Percentiles rank a stretch among this genome's conserved stretches.
Evolutionary conservation across 2,113 vertebrate genomes (phyloP).

Genomic region (Plecturocebus donacophilus): DNA sequence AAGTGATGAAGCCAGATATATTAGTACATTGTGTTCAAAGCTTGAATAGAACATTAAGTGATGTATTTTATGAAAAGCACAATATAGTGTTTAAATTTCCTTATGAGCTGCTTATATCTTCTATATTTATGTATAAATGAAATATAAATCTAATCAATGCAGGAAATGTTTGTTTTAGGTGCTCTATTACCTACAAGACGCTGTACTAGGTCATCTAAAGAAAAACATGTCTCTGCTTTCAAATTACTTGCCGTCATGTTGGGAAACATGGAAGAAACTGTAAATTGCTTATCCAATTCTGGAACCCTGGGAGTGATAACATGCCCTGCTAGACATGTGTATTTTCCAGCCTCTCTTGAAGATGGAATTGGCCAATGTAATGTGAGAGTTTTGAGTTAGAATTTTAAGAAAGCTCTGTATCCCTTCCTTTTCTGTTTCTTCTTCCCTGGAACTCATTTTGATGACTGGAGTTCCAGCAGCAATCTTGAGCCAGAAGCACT

Average conservation of each 20-base stretch:
- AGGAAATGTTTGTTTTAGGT: background rate
- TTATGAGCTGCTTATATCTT: background rate
- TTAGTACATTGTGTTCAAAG: slow-evolving; percentile 16
- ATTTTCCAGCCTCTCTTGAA: background rate
- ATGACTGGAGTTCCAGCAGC: background rate
- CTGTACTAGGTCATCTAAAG: background rate
- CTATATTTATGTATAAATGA: background rate
- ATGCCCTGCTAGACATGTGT: background rate
- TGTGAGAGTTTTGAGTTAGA: background rate
- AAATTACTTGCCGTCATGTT: background rate
- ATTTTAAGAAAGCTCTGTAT: background rate
- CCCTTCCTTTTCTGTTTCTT: background rate
- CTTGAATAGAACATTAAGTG: background rate
- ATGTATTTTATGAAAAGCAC: background rate
- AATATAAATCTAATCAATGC: slow-evolving; percentile 26
- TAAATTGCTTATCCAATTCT: background rate
- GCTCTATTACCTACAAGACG: background rate
- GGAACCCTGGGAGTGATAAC: background rate
- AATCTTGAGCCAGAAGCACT: background rate
- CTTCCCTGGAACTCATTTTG: background rate
- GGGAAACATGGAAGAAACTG: background rate
- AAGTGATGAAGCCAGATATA: background rate
- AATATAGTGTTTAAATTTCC: background rate
- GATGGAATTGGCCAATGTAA: background rate
- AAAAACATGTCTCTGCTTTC: background rate